Percentiles rank a stretch among this genome's conserved stretches.
Conservation (phyloP, 2,113 vertebrate species). For the Paramisgurnus dabryanus region DNA sequence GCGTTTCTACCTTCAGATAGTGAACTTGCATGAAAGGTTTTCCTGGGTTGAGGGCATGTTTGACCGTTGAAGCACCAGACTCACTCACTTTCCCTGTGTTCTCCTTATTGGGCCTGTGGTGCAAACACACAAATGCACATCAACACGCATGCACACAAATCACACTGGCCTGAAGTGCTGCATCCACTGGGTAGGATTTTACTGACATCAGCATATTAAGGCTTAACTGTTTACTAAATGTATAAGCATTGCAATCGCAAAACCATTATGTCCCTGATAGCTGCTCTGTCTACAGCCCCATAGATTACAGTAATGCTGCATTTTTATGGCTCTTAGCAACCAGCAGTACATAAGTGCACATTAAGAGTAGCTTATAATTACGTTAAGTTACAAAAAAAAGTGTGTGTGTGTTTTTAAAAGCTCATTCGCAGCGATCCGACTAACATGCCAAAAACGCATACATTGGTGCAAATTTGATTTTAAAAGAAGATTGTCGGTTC, state of each 20-base stretch:
- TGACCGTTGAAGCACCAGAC: constrained; percentile 86
- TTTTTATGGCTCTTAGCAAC: background rate
- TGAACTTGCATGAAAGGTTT: constrained; percentile 96
- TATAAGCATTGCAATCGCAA: constrained; percentile 19
- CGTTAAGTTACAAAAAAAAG: background rate
- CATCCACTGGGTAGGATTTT: constrained; percentile 41
- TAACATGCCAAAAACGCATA: too few species aligned
- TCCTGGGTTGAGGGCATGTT: constrained; percentile 91
- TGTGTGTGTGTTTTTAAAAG: background rate
- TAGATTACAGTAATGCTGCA: constrained; percentile 23
- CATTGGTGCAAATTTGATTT: too few species aligned
- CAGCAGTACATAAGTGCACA: background rate
- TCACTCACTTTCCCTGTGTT: constrained; percentile 83
- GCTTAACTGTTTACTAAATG: constrained; percentile 45
- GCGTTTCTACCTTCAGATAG: constrained; percentile 87
- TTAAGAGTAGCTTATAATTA: constrained; percentile 1
- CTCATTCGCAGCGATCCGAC: too few species aligned
- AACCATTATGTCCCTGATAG: constrained; percentile 35
- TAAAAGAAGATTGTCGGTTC: too few species aligned
- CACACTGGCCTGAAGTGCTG: constrained; percentile 28
- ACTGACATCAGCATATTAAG: constrained; percentile 47
- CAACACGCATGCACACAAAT: constrained; percentile 23
- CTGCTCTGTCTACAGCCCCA: background rate
- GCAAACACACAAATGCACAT: constrained; percentile 28
- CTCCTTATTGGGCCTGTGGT: constrained; percentile 86